These are phyloP conservation scores for Chouioia cunea DNA, from an alignment of 2,888 invertebrate genomes.

Conservation along the genomic window DNA sequence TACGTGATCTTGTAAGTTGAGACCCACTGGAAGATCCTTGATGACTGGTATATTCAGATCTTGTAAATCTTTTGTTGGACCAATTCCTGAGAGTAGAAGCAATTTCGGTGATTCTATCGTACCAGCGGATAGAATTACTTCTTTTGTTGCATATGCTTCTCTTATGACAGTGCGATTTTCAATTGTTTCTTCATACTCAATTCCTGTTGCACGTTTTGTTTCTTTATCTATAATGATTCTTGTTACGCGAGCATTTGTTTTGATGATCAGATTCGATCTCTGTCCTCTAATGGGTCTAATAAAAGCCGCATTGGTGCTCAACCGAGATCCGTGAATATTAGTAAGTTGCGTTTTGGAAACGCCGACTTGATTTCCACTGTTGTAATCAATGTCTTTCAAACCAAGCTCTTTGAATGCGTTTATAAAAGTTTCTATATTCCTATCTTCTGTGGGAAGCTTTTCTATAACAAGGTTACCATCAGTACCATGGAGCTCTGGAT, in stretches of 20 bases:
- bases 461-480: slow-evolving; percentile 77
- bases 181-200: slow-evolving; percentile 59
- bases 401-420: slow-evolving; percentile 76
- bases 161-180: slow-evolving; percentile 56
- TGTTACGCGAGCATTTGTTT: slow-evolving; percentile 70
- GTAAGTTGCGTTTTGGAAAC: slow-evolving; percentile 75
- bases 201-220: slow-evolving; percentile 67
- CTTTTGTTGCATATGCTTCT: slow-evolving; percentile 65
- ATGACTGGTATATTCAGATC: no score
- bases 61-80: no score
- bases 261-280: slow-evolving; percentile 62
- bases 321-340: slow-evolving; percentile 72
- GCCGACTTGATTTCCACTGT: slow-evolving; percentile 72
- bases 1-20: no score
- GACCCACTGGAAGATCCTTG: no score
- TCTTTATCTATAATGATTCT: slow-evolving; percentile 69
- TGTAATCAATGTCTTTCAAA: slow-evolving; percentile 72
- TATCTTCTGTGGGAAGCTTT: slow-evolving; percentile 74
- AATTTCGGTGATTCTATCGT: no score
- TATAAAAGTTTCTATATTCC: slow-evolving; percentile 71
- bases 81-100: no score
- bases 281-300: slow-evolving; percentile 75
- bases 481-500: slow-evolving; percentile 69
- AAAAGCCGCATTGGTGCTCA: slow-evolving; percentile 75
- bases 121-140: no score